Percentiles rank a stretch among this genome's conserved stretches.
These are phyloP conservation scores for Psittacula derbiana DNA, from an alignment of 2,797 vertebrate genomes.

Conservation along the genomic window DNA sequence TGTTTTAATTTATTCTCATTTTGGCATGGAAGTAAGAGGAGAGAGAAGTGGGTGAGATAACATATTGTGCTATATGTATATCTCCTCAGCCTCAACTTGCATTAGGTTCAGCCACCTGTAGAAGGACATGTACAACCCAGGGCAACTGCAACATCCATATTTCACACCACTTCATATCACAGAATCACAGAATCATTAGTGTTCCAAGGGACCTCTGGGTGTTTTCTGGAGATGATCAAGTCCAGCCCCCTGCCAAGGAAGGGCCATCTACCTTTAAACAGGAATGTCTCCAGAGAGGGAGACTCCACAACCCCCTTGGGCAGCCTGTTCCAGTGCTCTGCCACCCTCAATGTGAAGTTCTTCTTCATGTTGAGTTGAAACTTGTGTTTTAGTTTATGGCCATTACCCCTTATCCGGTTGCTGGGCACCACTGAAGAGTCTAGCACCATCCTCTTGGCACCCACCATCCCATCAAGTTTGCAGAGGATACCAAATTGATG, in stretches of 20 bases:
- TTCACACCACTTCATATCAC: neutral
- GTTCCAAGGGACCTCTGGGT: neutral
- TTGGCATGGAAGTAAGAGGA: neutral
- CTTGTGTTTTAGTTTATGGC: neutral
- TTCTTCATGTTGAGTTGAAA: neutral
- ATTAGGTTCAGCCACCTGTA: neutral
- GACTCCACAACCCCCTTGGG: neutral
- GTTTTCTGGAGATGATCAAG: neutral
- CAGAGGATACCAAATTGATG: neutral
- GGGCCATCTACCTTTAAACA: neutral
- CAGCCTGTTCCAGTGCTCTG: neutral
- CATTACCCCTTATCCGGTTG: neutral
- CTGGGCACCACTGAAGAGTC: neutral
- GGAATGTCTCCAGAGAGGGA: neutral
- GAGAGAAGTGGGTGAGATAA: neutral
- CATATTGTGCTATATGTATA: neutral
- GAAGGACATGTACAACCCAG: neutral
- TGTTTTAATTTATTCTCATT: neutral
- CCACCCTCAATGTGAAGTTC: neutral
- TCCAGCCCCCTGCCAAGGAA: neutral
- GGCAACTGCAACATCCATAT: neutral
- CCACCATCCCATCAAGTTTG: neutral
- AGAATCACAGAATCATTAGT: neutral
- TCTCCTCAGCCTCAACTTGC: neutral
- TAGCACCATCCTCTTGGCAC: neutral